Evolutionary conservation across 2,888 invertebrate genomes (phyloP), one percentile per base, ranked within the genome.

Genomic region (Chalcosyrphus nemorum): DNA sequence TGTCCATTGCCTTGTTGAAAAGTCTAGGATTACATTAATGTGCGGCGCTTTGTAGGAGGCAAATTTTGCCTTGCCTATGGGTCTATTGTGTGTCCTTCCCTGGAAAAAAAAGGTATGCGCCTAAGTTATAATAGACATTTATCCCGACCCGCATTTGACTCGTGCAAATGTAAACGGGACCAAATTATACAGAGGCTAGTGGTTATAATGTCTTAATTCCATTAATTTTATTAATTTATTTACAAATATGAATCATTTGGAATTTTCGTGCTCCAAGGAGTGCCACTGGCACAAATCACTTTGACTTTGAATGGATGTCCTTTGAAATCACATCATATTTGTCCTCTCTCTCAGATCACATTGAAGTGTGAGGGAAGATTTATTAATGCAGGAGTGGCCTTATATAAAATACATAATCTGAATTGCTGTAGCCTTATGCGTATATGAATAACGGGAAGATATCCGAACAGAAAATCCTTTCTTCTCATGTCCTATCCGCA

Each of bases 1-100:
- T 70, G 47, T 68, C 75, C 38, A 47, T 50, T 7, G 52, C 21
- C 54, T 43, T 19, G 7, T 38, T 72, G 59, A 59, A 72, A 47
- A 70, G 68, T 75, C 68, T 70, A 45, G 66, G 38, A 80, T 54
- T 74, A 61, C 56, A 47, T 63, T 81, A 75, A 75, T 75, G 32
- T 61, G 59, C 52, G 50, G 59, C 52, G 50, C 57, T 66, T 45
- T 35, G 52, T 24, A 17, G 29, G 24, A 15, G 47, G 13, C 35
- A 35, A 59, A 43, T 50, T 54, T 45, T 61, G 17, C 38, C 17
- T n/a, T 70, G 50, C 57, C 66, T 52, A 38, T 13, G n/a, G 27
- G 19, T 52, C 72, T 52, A 59, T 72, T 65, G 32, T 32, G 32
- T 29, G 70, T 76, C 65, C 81, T 59, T 61, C 41, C 27, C n/a